Evolutionary conservation across 2,113 vertebrate genomes (phyloP), one percentile per base, ranked within the genome.

Genomic region (Atlantisia rogersi): DNA sequence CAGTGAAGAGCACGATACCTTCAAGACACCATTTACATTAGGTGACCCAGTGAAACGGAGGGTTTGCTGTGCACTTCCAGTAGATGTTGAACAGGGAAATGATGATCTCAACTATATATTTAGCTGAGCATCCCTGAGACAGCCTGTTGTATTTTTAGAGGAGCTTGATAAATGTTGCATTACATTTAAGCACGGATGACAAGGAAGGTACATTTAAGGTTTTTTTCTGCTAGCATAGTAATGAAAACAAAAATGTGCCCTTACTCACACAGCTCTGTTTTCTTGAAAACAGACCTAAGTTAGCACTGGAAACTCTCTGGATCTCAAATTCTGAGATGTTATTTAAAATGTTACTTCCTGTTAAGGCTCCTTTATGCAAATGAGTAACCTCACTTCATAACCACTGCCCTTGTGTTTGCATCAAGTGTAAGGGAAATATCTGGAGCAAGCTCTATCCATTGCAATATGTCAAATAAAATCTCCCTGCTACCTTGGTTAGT

Each of bases 141-240:
- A 94, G 96, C 69, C 75, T 76, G 87, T 35, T 95, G 83, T 96
- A 96, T 95, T 96, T 96, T 97, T 94, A 91, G 94, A 95, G 86
- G 65, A 94, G 92, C 92, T 67, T 88, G 82, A 95, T 93, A 96
- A 97, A 95, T 91, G 92, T 88, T 96, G 96, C 92, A 94, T 93
- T 95, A 90, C 83, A 82, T 75, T 73, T 79, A 88, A 82, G 80
- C 83, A 76, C 21, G 90, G 90, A 88, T 0, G 25, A 88, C 55
- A 80, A 76, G 64, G 44, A 29, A 83, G 60, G 64, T 86, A 91
- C 53, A 52, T 75, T 60, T 64, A 88, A 22, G 18, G 12, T 65
- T 56, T 56, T 35, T 56, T 56, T 12, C 68, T 86, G 64, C 52
- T 78, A 56, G 58, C 69, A 73, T 3, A 82, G 62, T 60, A 93